Percentiles rank a stretch among this genome's conserved stretches.
phyloP scores from a whole-genome alignment of 2,797 vertebrate genomes.

The Avahi laniger region DNA sequence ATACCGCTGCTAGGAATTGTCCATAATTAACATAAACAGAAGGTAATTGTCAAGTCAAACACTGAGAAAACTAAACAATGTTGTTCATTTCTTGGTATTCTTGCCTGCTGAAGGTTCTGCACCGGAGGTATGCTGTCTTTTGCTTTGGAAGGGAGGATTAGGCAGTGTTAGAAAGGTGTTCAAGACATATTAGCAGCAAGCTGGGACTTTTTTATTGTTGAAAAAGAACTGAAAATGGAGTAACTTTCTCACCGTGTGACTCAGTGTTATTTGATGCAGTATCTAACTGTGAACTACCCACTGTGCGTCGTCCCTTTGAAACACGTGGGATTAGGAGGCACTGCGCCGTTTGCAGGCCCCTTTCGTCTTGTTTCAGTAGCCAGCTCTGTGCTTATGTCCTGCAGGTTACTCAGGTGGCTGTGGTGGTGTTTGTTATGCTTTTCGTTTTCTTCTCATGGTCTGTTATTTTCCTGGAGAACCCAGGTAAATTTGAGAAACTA shows the following conservation, averaged over 20 bases:
- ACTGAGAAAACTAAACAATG: background rate
- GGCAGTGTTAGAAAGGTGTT: background rate
- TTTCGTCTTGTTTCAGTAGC: background rate
- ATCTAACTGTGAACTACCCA: background rate
- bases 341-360: fast-evolving
- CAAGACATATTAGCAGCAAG: background rate
- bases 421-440: background rate
- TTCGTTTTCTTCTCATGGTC: background rate
- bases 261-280: background rate
- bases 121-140: background rate
- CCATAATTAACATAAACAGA: background rate
- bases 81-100: background rate
- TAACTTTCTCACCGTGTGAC: background rate
- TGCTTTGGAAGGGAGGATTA: background rate
- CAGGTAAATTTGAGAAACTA: conserved; percentile 26
- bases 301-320: background rate
- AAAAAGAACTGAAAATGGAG: background rate
- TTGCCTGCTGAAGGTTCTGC: background rate
- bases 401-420: background rate
- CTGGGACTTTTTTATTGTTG: background rate
- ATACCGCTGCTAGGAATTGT: background rate
- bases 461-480: background rate
- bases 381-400: background rate
- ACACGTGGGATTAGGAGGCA: background rate
- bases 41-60: background rate